Evolutionary conservation across 2,888 invertebrate species (phyloP), one percentile per base, ranked within the genome.

Genomic region (Nasonia oneida): DNA sequence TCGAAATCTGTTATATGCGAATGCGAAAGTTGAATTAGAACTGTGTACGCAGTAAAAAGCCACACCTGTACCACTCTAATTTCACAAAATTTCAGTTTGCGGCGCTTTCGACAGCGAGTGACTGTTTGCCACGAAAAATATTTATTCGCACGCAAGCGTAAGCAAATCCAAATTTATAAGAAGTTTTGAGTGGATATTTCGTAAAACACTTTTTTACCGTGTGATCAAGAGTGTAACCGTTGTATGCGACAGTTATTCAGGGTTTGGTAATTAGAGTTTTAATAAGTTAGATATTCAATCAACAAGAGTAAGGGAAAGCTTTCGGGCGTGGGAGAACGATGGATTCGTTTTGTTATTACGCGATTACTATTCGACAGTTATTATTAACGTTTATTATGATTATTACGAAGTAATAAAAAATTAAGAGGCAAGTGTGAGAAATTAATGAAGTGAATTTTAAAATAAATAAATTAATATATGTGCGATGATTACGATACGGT

Each of bases 401-500:
- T 88, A 89, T 88, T 85, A 88, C 88, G 84, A 61, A 29, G 53
- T 23, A 57, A 67, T 12, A 78, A 70, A 42, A 18, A 42, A 78
- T 29, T 33, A 67, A 42, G 70, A 84, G 37, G 75, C n/a, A 86
- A 83, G 57, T 79, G 70, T 81, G 84, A 78, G 42, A 78, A 42
- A 82, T 78, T 82, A 78, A 84, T 67, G 70, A 79, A 39, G 71
- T 76, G 61, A 83, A 83, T 79, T 84, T 82, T 76, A 84, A 76
- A 82, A 79, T 84, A 80, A 84, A 84, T 80, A 37, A 87, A 84
- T 84, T 87, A 82, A 87, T 84, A 89, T 88, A 89, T 88, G 89
- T 89, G 89, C 90, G 89, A 89, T 88, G 88, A 90, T 91, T 90
- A 89, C 90, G 89, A 89, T 90, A 89, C 88, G 89, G 88, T 91